Conservation (phyloP, 2,113 vertebrate genomes). For the Lophura nycthemera region DNA sequence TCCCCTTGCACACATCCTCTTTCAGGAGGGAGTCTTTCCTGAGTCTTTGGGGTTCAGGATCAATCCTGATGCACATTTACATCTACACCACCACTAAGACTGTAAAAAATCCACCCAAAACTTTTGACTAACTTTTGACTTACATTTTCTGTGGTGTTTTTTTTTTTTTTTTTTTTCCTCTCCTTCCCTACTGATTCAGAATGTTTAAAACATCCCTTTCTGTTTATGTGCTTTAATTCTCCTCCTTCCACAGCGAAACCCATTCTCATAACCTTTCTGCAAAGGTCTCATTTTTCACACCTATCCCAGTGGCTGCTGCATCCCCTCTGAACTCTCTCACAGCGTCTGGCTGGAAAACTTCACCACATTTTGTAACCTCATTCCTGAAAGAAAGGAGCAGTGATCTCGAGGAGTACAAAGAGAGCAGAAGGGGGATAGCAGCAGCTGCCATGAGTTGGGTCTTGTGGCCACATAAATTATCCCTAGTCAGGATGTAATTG, state of each 20-base stretch:
- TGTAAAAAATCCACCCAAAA: neutral
- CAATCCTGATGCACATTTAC: neutral
- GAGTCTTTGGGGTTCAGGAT: neutral
- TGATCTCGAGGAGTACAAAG: neutral
- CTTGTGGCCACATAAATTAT: neutral
- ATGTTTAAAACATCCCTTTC: conserved; percentile 21
- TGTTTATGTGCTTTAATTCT: conserved; percentile 7
- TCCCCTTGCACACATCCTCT: neutral
- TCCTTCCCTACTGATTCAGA: conserved; percentile 11
- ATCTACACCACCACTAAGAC: neutral
- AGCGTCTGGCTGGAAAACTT: neutral
- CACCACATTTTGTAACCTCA: neutral
- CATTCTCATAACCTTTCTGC: conserved; percentile 33
- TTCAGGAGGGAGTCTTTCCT: neutral
- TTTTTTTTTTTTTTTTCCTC: neutral
- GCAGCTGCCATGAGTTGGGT: neutral
- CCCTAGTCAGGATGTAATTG: neutral
- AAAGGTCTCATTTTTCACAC: conserved; percentile 35
- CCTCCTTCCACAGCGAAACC: neutral
- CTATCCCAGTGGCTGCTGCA: conserved; percentile 8
- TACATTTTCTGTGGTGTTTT: neutral
- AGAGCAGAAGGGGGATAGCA: neutral
- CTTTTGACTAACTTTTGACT: neutral
- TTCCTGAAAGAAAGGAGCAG: neutral
- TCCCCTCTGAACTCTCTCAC: conserved; percentile 32